Conservation (phyloP, 23 tunicate genomes). For the Aplidium turbinatum region DNA sequence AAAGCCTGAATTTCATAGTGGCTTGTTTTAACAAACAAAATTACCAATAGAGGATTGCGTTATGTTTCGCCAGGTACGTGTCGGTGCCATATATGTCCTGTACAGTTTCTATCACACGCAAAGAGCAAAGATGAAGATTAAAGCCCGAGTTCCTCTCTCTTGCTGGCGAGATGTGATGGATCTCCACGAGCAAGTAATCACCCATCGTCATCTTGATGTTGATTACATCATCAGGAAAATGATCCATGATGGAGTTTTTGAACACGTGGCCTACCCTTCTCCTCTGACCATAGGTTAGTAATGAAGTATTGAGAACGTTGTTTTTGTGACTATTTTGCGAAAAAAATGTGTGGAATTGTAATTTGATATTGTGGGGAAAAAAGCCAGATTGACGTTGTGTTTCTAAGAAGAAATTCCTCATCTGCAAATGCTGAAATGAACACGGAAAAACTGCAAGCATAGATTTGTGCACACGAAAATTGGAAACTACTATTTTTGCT, state of each 20-base stretch:
- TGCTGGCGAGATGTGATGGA: slow-evolving; percentile 58
- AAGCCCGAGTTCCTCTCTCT: slow-evolving; percentile 65
- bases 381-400: too few species aligned
- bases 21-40: slow-evolving; percentile 14
- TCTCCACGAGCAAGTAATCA: slow-evolving; percentile 57
- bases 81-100: slow-evolving; percentile 68
- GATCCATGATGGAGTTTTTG: slow-evolving; percentile 56
- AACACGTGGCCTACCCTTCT: slow-evolving; percentile 69
- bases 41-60: too few species aligned
- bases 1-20: too few species aligned
- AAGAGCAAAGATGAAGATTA: slow-evolving; percentile 30
- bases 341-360: too few species aligned
- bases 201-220: slow-evolving; percentile 68
- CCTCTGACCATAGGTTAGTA: slow-evolving; percentile 61
- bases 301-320: background rate
- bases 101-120: slow-evolving; percentile 76
- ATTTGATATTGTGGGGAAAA: too few species aligned
- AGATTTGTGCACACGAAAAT: too few species aligned
- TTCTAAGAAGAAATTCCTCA: too few species aligned
- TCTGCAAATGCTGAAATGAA: too few species aligned
- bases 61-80: slow-evolving; percentile 68
- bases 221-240: slow-evolving; percentile 76
- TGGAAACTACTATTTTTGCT: too few species aligned
- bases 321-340: too few species aligned
- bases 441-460: too few species aligned